Base-by-base conservation (phyloP, 2,113 vertebrate species). In the Urocynchramus pylzowi region DNA sequence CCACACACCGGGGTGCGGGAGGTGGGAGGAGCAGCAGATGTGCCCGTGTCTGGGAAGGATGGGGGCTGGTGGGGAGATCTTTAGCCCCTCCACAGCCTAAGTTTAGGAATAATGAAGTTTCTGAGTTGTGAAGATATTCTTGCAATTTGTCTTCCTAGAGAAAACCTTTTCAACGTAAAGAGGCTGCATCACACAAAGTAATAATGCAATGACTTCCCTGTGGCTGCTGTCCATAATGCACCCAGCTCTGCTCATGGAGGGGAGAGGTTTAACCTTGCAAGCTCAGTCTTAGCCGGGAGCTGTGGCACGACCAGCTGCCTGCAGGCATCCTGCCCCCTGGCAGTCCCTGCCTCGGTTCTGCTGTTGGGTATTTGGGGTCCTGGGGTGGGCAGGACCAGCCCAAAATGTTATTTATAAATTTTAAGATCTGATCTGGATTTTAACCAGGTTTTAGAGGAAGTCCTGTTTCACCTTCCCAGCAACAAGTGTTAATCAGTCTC, bases 1-100 rank as follows among this genome's bases (percentile, higher is more conserved):
- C 44, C 41, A 13, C 28, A 1, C 14, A 4, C 0, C 18, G 61
- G 11, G 0, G 7, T 3, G 26, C 2, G 59, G 33, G 22, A 49
- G 45, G 30, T 19, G 64, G 69, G 73, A 57, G 49, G 3, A 33
- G 37, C 27, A 24, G 89, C 39, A 30, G 26, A 9, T 30, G 7
- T 39, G 44, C 7, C 44, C 5, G 0, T 5, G 13, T 49, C 73
- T 20, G 47, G 42, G 39, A 42, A 26, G 41, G 31, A 26, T 13
- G 11, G 20, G 22, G n/a, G 31, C 21, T 54, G 13, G 63, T 9
- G 22, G 54, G 50, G 35, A 69, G 33, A 76, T 20, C 20, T 41
- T 44, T 4, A 57, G 20, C 10, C 11, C 14, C 54, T 41, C 11
- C 9, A 5, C 53, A 69, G 59, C 37, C 47, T 6, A 10, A 33